Base-by-base conservation (phyloP, 2,113 vertebrate genomes). In the Etia nguti region DNA sequence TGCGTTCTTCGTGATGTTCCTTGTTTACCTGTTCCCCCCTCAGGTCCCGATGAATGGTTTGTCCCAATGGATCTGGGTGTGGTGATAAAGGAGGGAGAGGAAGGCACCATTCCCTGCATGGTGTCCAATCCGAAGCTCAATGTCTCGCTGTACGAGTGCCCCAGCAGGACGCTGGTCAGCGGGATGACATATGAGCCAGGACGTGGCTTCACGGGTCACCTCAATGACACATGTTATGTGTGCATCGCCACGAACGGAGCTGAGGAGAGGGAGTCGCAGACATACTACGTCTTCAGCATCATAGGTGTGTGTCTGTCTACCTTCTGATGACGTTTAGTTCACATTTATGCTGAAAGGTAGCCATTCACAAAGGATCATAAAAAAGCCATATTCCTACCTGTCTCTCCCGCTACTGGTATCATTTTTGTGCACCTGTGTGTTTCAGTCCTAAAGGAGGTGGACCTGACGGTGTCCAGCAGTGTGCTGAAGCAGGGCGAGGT, bases 21-120 rank as follows among this genome's bases (percentile, higher is more conserved):
- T 36, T 12, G 13, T 68, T 54, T 10, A 43, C 65, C 12, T 54
- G 6, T 3, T 9, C 20, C 22, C 6, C 26, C 41, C 38, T 6
- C 91, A 99, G 98, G 98, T 89, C 96, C 97, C 1, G 92, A 95
- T 2, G 84, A 98, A 48, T 97, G 96, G 96, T 99, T 99, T 60
- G 93, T 98, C 22, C 97, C 97, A 0, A 8, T 85, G 0, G 83
- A 62, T 2, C 88, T 96, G 54, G 92, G 96, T 2, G 94, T 98
- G 88, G 97, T 99, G 90, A 97, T 97, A 87, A 97, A 96, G 50
- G 96, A 96, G 68, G 70, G 93, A 0, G 94, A 94, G 4, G 96
- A 97, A 85, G 95, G 92, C 1, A 95, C 96, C 31, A 97, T 99
- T 56, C 98, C 98, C 0, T 99, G 98, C 16, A 95, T 97, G 0